phyloP scores from a whole-genome alignment of 2,113 vertebrate genomes.

The Indicator indicator region DNA sequence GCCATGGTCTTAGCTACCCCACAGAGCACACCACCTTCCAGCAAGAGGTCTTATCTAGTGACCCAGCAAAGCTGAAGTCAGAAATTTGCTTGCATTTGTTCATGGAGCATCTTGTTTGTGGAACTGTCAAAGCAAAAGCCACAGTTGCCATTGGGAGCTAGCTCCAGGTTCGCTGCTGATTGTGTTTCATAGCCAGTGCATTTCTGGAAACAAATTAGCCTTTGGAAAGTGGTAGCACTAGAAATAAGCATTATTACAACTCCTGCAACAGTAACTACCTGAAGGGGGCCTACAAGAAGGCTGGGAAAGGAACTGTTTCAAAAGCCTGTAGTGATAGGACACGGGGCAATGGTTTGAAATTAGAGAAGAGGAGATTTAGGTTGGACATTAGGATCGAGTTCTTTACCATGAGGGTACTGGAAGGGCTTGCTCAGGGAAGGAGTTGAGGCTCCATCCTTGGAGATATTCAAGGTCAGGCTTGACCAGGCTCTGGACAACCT shows the following conservation, averaged over 20 bases:
- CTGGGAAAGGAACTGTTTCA: no score
- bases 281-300: no score
- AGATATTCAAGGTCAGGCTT: no score
- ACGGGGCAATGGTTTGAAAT: no score
- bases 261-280: not conserved
- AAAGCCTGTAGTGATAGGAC: no score
- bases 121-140: not conserved
- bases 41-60: not conserved
- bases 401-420: no score
- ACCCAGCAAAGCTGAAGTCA: not conserved
- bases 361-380: no score
- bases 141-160: not conserved
- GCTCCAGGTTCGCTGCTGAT: not conserved
- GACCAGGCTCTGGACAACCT: no score
- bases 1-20: not conserved
- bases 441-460: no score
- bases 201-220: not conserved
- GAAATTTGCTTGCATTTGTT: not conserved
- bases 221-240: not conserved
- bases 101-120: not conserved
- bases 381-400: no score
- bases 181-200: not conserved
- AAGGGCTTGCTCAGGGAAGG: no score
- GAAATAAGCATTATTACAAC: not conserved
- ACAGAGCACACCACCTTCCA: not conserved